Base-by-base conservation (phyloP, 2,113 vertebrate genomes). In the Carettochelys insculpta region DNA sequence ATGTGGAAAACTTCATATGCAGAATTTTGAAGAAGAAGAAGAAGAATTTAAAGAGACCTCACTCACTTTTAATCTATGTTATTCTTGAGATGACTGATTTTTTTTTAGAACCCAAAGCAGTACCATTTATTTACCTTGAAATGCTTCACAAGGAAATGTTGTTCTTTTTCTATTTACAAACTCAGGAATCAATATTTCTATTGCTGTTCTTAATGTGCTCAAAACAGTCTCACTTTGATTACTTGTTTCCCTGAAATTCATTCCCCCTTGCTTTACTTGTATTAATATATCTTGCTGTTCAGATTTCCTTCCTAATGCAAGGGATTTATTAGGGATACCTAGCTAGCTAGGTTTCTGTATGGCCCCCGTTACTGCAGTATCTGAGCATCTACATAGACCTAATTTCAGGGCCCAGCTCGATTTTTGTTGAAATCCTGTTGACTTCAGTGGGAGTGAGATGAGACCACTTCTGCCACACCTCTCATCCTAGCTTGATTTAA, bases 11-110 rank as follows among this genome's bases (percentile, higher is more conserved):
- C 71, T 95, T 95, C 92, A 93, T 96, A 95, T 89, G 92, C 71
- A 73, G 41, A 73, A 43, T 43, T 43, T 20, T 14, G 41, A 73
- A 43, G n/a, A n/a, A n/a, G n/a, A n/a, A n/a, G 22, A 94, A 85
- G 91, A 95, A 92, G 92, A 95, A 95, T 95, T 93, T 94, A 92
- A 95, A 95, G 92, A 96, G 94, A 93, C 94, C 95, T 92, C 95
- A 95, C 95, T 95, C 95, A 95, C 95, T 96, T 94, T 96, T 85
- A 96, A 25, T 95, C 94, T 94, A 11, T 1, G 8, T 92, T 0
- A 29, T 95, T 95, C 94, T 96, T 89, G 89, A 96, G 94, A 95
- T 87, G 92, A 89, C 89, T 78, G 76, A 52, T 11, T 90, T 93
- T 96, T n/a, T 96, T 97, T 96, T 93, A 93, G 91, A 93, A 93